Conservation (phyloP, 1,140 invertebrate species). For the Reticulitermes speratus region DNA sequence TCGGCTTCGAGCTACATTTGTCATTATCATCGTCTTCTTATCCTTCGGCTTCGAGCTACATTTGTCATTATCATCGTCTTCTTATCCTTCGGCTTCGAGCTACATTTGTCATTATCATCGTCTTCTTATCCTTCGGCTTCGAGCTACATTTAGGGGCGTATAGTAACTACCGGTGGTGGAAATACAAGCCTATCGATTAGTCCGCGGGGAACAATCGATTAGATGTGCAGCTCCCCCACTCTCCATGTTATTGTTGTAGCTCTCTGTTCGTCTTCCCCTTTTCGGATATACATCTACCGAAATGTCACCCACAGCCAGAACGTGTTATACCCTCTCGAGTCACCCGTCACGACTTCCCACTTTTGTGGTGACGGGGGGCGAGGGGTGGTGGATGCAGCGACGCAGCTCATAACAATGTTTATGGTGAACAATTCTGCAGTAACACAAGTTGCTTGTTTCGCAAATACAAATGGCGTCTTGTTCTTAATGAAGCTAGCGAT, state of each 20-base stretch:
- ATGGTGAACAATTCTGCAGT: neutral
- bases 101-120: too few relatives aligned
- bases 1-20: too few relatives aligned
- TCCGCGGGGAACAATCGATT: slow-evolving; percentile 10
- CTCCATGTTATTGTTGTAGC: neutral
- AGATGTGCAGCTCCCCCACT: neutral
- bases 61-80: too few relatives aligned
- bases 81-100: too few relatives aligned
- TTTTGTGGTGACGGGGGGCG: neutral
- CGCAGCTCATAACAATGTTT: too few relatives aligned
- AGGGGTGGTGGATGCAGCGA: neutral
- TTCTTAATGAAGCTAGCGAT: too few relatives aligned
- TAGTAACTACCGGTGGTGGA: neutral
- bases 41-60: too few relatives aligned
- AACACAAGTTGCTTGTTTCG: neutral
- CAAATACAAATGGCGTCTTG: neutral
- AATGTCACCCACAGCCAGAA: slow-evolving; percentile 14
- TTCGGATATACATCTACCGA: slow-evolving; percentile 1
- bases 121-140: neutral
- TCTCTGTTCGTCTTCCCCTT: neutral
- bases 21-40: too few relatives aligned
- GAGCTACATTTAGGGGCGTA: neutral
- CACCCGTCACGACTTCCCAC: neutral
- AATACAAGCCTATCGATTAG: neutral
- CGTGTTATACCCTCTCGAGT: neutral